Conservation (phyloP, 2,797 vertebrate species). For the Helarctos malayanus region DNA sequence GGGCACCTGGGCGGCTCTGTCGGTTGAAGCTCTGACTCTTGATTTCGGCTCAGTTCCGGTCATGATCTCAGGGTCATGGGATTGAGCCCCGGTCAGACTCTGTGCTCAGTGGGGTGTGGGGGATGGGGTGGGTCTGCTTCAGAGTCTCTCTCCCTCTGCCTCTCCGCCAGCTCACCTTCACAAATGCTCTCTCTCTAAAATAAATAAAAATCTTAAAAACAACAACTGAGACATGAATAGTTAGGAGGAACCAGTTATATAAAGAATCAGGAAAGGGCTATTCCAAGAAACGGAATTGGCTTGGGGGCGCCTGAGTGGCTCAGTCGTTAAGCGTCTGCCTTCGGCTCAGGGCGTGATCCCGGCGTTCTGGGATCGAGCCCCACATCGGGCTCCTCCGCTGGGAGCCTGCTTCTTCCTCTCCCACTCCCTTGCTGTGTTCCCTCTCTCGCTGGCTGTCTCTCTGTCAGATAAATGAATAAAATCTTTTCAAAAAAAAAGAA, state of each 20-base stretch:
- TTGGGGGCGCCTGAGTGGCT: no score
- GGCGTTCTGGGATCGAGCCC: no score
- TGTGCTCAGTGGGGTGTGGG: background rate
- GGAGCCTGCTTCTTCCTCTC: no score
- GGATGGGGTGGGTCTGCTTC: background rate
- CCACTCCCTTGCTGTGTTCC: no score
- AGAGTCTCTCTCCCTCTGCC: background rate
- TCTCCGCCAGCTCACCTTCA: background rate
- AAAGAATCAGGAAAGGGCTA: background rate
- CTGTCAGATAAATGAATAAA: no score
- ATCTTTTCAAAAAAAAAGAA: no score
- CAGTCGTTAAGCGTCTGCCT: no score
- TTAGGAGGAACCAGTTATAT: background rate
- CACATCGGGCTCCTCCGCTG: no score
- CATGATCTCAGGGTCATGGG: background rate
- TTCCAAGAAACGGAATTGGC: background rate
- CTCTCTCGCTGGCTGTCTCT: no score
- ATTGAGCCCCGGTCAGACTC: background rate
- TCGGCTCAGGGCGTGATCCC: no score
- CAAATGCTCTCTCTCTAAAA: background rate
- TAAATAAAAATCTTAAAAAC: background rate
- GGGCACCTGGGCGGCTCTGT: background rate
- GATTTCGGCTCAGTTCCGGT: background rate
- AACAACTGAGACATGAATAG: background rate
- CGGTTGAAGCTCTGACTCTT: background rate